phyloP scores from a whole-genome alignment of 2,797 vertebrate genomes.

The Pempheris klunzingeri region DNA sequence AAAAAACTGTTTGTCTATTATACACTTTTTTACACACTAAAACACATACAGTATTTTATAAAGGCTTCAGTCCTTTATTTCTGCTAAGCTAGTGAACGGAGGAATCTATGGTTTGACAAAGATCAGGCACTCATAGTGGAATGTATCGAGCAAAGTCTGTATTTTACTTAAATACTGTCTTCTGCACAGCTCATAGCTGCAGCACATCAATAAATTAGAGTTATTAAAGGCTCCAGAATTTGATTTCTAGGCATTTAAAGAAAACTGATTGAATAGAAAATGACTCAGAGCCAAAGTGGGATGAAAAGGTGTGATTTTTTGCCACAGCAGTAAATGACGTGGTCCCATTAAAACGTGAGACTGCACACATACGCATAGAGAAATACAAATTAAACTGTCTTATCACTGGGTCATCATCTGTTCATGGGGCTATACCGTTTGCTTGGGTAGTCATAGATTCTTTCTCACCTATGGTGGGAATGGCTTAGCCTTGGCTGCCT shows the following conservation, averaged over 20 bases:
- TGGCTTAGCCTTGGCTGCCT: slow-evolving; percentile 23
- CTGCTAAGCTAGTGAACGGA: not conserved
- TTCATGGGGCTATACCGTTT: slow-evolving; percentile 44
- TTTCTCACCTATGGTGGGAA: slow-evolving; percentile 36
- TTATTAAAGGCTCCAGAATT: slow-evolving; percentile 86
- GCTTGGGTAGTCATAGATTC: slow-evolving; percentile 41
- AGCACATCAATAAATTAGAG: slow-evolving; percentile 82
- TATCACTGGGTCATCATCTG: slow-evolving; percentile 65
- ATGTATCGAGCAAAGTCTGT: slow-evolving; percentile 10
- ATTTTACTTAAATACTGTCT: slow-evolving; percentile 12
- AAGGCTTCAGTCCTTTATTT: slow-evolving; percentile 12
- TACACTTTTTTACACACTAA: slow-evolving; percentile 37
- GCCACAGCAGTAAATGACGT: slow-evolving; percentile 26
- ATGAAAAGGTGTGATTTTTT: slow-evolving; percentile 45
- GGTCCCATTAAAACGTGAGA: too few species aligned
- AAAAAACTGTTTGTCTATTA: slow-evolving; percentile 51
- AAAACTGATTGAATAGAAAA: slow-evolving; percentile 86
- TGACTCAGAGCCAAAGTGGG: slow-evolving; percentile 73
- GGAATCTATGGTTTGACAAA: slow-evolving; percentile 9
- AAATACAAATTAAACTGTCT: slow-evolving; percentile 51
- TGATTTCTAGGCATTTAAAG: slow-evolving; percentile 87
- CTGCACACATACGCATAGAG: slow-evolving; percentile 3
- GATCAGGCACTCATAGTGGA: slow-evolving; percentile 4
- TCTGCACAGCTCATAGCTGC: slow-evolving; percentile 71
- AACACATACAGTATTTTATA: slow-evolving; percentile 5